Conservation (phyloP, 2,797 vertebrate species). For the Anabacerthia variegaticeps region DNA sequence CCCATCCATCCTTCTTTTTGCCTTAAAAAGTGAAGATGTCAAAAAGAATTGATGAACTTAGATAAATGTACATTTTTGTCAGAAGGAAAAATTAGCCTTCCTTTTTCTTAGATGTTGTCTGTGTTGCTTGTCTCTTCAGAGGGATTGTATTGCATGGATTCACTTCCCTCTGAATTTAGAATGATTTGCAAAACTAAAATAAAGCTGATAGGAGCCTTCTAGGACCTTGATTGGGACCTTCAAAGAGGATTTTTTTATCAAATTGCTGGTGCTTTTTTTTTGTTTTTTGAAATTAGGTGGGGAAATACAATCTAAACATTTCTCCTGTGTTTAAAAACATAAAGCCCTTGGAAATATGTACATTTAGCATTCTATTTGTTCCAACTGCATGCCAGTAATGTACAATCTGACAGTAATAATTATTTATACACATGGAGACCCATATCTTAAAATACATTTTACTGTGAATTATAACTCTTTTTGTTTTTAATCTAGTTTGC, state of each 20-base stretch:
- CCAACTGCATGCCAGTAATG: background rate
- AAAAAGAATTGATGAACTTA: background rate
- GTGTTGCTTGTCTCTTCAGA: background rate
- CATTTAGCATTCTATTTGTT: background rate
- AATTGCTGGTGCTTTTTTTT: background rate
- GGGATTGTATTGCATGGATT: background rate
- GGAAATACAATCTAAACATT: background rate
- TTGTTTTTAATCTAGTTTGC: background rate
- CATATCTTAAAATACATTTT: background rate
- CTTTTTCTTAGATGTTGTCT: background rate
- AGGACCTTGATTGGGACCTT: background rate
- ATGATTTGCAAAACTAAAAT: background rate
- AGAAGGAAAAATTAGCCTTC: background rate
- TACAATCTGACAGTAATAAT: background rate
- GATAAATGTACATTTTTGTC: background rate
- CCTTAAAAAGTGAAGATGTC: background rate
- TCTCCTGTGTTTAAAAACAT: background rate
- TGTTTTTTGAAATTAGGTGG: background rate
- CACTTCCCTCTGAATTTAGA: background rate
- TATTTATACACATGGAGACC: background rate
- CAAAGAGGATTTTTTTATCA: background rate
- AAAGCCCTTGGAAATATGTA: background rate
- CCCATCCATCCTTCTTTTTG: rapidly evolving
- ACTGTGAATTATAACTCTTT: background rate
- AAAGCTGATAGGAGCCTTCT: background rate